Conservation (phyloP, 2,797 vertebrate species). For the Eleutherodactylus coqui region DNA sequence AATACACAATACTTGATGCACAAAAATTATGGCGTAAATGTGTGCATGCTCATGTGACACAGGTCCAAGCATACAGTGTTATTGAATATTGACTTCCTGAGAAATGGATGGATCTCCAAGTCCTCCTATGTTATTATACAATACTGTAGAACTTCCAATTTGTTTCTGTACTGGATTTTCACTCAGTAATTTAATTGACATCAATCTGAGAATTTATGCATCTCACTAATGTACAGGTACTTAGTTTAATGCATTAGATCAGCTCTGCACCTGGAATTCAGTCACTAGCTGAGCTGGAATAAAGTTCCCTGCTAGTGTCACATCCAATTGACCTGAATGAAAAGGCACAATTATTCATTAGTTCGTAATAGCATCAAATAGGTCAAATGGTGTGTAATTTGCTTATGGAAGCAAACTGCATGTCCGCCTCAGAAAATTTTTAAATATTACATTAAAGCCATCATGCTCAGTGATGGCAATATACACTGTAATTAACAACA, state of each 20-base stretch:
- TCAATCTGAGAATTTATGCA: conserved; percentile 45
- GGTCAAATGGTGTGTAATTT: conserved; percentile 70
- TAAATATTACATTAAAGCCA: conserved; percentile 46
- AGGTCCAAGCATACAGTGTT: not conserved
- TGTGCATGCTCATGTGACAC: too few species aligned
- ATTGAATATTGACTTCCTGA: not conserved
- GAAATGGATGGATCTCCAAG: not conserved
- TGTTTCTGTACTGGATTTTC: conserved; percentile 29
- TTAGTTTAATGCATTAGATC: conserved; percentile 53
- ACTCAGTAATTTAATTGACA: conserved; percentile 43
- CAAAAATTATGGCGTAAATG: not conserved
- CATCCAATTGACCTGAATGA: conserved; percentile 72
- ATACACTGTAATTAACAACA: not conserved
- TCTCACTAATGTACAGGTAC: conserved; percentile 56
- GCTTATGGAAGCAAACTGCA: conserved; percentile 74
- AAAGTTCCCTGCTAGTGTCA: conserved; percentile 65
- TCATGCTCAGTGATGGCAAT: not conserved
- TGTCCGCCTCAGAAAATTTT: conserved; percentile 72
- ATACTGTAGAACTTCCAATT: conserved; percentile 1
- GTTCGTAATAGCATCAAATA: conserved; percentile 69
- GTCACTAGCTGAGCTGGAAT: conserved; percentile 9
- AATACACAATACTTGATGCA: too few species aligned
- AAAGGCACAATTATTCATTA: conserved; percentile 76
- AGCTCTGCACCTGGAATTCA: conserved; percentile 52
- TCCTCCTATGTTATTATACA: conserved; percentile 2